Evolutionary conservation across 2,113 vertebrate genomes (phyloP).

Genomic region (Oncorhynchus keta): DNA sequence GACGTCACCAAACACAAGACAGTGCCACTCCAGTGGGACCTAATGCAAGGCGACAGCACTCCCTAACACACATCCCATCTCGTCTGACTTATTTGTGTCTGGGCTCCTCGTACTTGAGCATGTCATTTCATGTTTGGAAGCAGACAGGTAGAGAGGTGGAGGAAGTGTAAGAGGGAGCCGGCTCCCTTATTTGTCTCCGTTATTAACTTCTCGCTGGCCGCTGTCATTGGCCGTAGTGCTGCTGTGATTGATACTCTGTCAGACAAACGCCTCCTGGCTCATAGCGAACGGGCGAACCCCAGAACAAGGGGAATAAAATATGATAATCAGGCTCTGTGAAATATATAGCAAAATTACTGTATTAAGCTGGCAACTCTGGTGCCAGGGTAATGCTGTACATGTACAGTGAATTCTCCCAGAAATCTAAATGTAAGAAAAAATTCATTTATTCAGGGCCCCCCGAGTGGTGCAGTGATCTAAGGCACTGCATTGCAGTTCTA

Average conservation of each 20-base stretch:
- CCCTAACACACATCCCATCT: conserved; percentile 46
- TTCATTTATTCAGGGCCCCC: no score
- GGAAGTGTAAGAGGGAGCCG: conserved; percentile 30
- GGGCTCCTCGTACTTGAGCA: conserved; percentile 34
- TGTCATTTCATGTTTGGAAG: conserved; percentile 25
- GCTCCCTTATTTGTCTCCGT: conserved; percentile 30
- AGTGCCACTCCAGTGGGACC: conserved; percentile 42
- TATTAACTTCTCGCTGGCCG: conserved; percentile 38
- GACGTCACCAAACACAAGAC: conserved; percentile 53
- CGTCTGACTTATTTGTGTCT: conserved; percentile 52
- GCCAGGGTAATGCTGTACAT: conserved; percentile 2
- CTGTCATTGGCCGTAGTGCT: conserved; percentile 35
- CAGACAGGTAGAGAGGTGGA: conserved; percentile 8
- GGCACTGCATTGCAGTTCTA: no score
- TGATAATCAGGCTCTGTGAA: conserved; percentile 53
- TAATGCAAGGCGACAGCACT: conserved; percentile 53
- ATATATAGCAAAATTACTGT: conserved; percentile 8
- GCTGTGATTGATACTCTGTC: conserved; percentile 50
- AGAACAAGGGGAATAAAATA: conserved; percentile 54
- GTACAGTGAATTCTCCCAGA: no score
- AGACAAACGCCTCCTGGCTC: conserved; percentile 5
- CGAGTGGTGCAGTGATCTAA: no score
- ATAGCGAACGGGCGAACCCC: conserved; percentile 34
- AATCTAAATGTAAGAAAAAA: no score
- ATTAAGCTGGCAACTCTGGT: conserved; percentile 34